Evolutionary conservation across 2,888 invertebrate genomes (phyloP).

Genomic region (Seladonia tumulorum): DNA sequence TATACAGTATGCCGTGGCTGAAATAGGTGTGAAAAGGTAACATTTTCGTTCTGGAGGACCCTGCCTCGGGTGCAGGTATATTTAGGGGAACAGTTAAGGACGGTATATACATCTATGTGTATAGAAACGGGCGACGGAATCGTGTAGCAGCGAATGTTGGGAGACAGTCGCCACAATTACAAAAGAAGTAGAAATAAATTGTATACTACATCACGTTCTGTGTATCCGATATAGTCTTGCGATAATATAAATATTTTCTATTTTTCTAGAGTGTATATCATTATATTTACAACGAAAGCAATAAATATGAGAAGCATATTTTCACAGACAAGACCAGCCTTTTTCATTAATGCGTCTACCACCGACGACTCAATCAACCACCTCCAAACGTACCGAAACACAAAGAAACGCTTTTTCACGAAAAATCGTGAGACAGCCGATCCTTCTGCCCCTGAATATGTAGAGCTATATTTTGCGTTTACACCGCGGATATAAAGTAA

Average conservation of each 20-base stretch:
- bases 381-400: constrained; percentile 5
- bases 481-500: constrained; percentile 77
- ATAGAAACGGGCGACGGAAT: neutral
- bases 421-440: constrained; percentile 3
- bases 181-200: constrained; percentile 20
- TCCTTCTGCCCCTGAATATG: constrained; percentile 70
- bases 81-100: neutral
- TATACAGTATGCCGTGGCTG: constrained; percentile 41
- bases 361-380: too few relatives aligned
- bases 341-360: neutral
- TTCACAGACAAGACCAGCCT: neutral
- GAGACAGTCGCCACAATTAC: neutral
- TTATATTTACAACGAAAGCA: constrained; percentile 13
- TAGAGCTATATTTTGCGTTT: constrained; percentile 78
- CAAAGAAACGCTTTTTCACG: constrained; percentile 53
- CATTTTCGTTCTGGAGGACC: neutral
- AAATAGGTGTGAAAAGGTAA: neutral
- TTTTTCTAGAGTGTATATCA: constrained; percentile 16
- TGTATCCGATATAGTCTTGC: constrained; percentile 3
- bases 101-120: neutral
- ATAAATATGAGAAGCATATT: constrained; percentile 26
- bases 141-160: neutral
- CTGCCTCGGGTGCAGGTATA: neutral
- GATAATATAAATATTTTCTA: constrained; percentile 25
- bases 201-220: constrained; percentile 12